These are phyloP conservation scores for Acanthoscelides obtectus DNA, from an alignment of 2,888 invertebrate species.

Conservation along the genomic window DNA sequence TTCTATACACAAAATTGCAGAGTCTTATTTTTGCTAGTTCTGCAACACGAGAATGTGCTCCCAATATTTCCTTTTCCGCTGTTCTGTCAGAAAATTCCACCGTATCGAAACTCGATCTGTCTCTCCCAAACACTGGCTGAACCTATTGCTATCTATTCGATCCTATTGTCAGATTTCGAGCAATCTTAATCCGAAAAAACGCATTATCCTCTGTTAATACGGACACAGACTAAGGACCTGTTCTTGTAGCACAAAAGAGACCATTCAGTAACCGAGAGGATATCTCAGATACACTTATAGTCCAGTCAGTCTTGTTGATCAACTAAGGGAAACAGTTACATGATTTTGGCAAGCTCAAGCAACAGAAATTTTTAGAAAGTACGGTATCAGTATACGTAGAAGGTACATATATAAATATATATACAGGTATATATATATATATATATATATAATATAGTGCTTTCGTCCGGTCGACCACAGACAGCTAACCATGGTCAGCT, in stretches of 20 bases:
- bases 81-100: neutral
- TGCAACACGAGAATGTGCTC: neutral
- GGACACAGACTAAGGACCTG: neutral
- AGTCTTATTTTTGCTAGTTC: no score
- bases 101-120: neutral
- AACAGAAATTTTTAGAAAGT: no score
- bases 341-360: no score
- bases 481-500: no score
- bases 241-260: neutral
- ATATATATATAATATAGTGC: no score
- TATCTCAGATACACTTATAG: neutral
- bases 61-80: neutral
- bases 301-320: neutral
- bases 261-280: neutral
- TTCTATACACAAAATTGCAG: no score
- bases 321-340: no score
- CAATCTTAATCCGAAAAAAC: neutral
- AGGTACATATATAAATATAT: no score
- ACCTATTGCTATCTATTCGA: neutral
- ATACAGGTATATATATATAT: no score
- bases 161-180: neutral
- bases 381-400: no score
- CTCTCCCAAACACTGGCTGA: neutral
- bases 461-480: no score
- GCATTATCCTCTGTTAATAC: neutral